phyloP scores from a whole-genome alignment of 2,797 vertebrate species.

The Cirrhinus mrigala region DNA sequence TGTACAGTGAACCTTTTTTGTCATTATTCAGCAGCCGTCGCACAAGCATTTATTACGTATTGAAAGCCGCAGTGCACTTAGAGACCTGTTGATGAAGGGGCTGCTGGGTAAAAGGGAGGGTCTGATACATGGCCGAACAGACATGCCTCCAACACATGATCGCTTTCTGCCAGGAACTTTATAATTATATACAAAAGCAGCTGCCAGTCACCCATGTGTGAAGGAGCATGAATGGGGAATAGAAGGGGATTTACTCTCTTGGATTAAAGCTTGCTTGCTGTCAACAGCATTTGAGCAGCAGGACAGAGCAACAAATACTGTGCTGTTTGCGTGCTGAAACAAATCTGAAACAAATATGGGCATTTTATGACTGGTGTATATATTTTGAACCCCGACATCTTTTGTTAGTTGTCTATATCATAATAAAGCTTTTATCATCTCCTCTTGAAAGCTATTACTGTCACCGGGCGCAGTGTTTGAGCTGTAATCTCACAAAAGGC shows the following conservation, averaged over 20 bases:
- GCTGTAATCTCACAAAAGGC: slow-evolving; percentile 64
- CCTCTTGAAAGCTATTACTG: slow-evolving; percentile 57
- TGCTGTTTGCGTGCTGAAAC: slow-evolving; percentile 58
- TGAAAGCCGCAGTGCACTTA: slow-evolving; percentile 66
- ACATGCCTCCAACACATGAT: slow-evolving; percentile 58
- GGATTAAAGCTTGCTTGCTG: slow-evolving; percentile 59
- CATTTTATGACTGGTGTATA: slow-evolving; percentile 13
- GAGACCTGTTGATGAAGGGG: slow-evolving; percentile 49
- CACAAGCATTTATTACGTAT: slow-evolving; percentile 77
- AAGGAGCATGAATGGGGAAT: slow-evolving; percentile 62
- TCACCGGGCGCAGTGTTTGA: slow-evolving; percentile 46
- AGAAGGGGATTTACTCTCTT: slow-evolving; percentile 61
- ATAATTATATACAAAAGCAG: slow-evolving; percentile 67
- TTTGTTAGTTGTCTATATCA: slow-evolving; percentile 22
- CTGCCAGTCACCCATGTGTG: slow-evolving; percentile 65
- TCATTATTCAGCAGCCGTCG: slow-evolving; percentile 72
- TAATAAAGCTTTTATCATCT: slow-evolving; percentile 51
- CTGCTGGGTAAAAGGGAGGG: background rate
- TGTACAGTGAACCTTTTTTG: slow-evolving; percentile 72
- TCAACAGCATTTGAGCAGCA: slow-evolving; percentile 63
- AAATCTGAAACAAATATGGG: slow-evolving; percentile 64
- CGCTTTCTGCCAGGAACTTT: slow-evolving; percentile 61
- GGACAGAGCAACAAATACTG: slow-evolving; percentile 52
- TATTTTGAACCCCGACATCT: slow-evolving; percentile 21
- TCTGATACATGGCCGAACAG: slow-evolving; percentile 53